Evolutionary conservation across 1,140 invertebrate species (phyloP), one percentile per base, ranked within the genome.

Genomic region (Diabrotica undecimpunctata): DNA sequence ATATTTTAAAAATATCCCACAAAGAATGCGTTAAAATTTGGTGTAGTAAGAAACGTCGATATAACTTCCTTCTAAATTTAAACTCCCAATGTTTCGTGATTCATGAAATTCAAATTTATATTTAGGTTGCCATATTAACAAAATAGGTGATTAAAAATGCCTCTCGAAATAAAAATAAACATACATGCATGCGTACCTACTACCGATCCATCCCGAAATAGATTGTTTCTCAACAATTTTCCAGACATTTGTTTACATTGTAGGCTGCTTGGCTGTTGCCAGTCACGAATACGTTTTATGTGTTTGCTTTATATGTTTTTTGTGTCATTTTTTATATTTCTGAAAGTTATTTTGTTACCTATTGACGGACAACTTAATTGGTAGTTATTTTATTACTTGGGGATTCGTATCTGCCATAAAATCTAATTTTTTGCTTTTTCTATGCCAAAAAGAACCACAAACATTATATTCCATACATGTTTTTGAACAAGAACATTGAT

Each of bases 181-280:
- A 57, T 57, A 57, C 55, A 57, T 57, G 37, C 55, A 39, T 57
- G 55, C 55, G 55, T 57, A 37, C 55, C 14, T 57, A 57, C 55
- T 25, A n/a, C 55, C n/a, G 25, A 25, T 25, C 25, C 25, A 11
- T n/a, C 14, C 37, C n/a, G 12, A 57, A 57, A 57, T 57, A 57
- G 55, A 57, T 57, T 37, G 55, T 57, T 57, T 57, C 55, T 57
- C 55, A 57, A 57, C 55, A 53, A 53, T 57, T 36, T 36, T 25
- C 14, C 55, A 57, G 55, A 57, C 37, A 36, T 57, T 57, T 57
- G 37, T 59, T 64, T 58, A 64, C 62, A 63, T 56, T 39, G 58
- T 8, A 38, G 54, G 10, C 25, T 25, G 25, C 25, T 25, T 25
- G 25, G 54, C 25, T 57, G 55, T 57, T 57, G 55, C 55, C 55